Evolutionary conservation across 1,140 invertebrate genomes (phyloP).

Genomic region (Hermetia illucens): DNA sequence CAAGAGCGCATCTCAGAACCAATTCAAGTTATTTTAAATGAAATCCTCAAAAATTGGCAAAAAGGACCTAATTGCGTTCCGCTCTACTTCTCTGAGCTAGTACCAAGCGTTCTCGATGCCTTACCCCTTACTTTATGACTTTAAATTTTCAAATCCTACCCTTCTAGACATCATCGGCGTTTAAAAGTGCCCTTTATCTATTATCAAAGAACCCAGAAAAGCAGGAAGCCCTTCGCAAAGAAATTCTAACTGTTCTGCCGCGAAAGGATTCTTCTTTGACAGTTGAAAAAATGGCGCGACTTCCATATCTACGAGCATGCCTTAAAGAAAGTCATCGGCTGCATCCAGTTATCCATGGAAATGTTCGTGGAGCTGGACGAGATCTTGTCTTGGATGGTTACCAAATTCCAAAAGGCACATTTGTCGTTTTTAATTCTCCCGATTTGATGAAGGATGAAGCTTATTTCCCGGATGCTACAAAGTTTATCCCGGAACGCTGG

Average conservation of each 20-base stretch:
- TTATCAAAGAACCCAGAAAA: constrained; percentile 56
- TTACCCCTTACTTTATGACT: too few species aligned
- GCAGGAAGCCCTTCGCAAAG: constrained; percentile 53
- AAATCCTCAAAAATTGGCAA: too few species aligned
- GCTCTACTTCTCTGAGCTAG: too few species aligned
- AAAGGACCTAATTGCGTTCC: too few species aligned
- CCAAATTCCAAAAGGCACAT: constrained; percentile 39
- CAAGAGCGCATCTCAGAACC: too few species aligned
- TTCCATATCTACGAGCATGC: constrained; percentile 47
- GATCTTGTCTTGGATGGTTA: constrained; percentile 41
- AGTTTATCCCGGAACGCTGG: constrained; percentile 61
- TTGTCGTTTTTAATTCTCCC: too few species aligned
- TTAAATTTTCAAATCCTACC: not conserved
- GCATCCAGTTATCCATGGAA: constrained; percentile 34
- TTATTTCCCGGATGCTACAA: constrained; percentile 45
- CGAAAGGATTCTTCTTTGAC: constrained; percentile 36
- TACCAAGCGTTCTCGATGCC: not conserved
- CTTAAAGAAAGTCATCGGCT: constrained; percentile 45
- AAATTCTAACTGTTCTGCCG: constrained; percentile 43
- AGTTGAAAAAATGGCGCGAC: constrained; percentile 34
- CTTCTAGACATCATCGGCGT: constrained; percentile 13
- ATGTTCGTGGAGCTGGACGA: constrained; percentile 30
- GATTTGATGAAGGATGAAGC: not conserved
- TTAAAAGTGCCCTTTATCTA: constrained; percentile 10
- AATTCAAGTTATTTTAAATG: too few species aligned